phyloP scores from a whole-genome alignment of 2,888 invertebrate genomes.

The Nudaria mundana region DNA sequence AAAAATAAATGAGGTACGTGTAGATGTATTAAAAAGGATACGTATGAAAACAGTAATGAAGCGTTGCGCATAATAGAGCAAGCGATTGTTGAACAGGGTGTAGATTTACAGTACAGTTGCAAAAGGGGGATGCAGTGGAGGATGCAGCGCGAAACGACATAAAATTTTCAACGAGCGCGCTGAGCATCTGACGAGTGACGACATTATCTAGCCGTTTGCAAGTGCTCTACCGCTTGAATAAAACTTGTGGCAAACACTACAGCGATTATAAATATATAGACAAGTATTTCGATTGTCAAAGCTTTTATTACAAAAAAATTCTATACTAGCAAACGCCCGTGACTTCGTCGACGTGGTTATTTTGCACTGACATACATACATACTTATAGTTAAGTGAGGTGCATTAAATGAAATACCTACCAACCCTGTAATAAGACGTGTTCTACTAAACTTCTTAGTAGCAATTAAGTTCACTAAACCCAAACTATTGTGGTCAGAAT shows the following conservation, averaged over 20 bases:
- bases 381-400: too few species aligned
- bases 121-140: slow-evolving; percentile 55
- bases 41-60: slow-evolving; percentile 10
- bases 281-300: too few species aligned
- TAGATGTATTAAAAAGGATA: background rate
- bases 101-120: slow-evolving; percentile 49
- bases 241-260: slow-evolving; percentile 41
- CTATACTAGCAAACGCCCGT: too few species aligned
- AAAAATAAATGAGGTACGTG: too few species aligned
- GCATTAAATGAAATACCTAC: too few species aligned
- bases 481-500: too few species aligned
- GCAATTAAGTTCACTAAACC: too few species aligned
- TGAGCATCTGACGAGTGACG: slow-evolving; percentile 70
- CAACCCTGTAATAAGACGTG: too few species aligned
- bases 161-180: slow-evolving; percentile 75
- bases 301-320: too few species aligned
- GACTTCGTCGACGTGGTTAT: too few species aligned
- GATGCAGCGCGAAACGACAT: slow-evolving; percentile 72
- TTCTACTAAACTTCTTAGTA: too few species aligned
- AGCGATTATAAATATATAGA: slow-evolving; percentile 13
- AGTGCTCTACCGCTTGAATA: slow-evolving; percentile 67
- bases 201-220: slow-evolving; percentile 76
- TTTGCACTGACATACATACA: too few species aligned
- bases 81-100: slow-evolving; percentile 44
- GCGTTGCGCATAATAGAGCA: slow-evolving; percentile 33